phyloP scores from a whole-genome alignment of 2,113 vertebrate genomes.

The Paradoxurus hermaphroditus region DNA sequence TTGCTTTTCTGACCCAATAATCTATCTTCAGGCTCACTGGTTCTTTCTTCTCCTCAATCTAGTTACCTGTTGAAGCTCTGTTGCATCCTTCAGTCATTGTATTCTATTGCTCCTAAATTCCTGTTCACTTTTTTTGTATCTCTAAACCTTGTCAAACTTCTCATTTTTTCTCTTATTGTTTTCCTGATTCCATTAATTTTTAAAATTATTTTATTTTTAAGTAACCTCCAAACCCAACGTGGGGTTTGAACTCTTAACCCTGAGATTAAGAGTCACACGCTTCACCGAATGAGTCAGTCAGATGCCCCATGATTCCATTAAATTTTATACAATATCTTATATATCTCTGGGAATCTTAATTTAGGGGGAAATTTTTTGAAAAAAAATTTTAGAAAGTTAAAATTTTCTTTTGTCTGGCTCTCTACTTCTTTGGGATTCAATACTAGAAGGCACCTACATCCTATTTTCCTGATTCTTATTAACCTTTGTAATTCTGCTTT shows the following conservation, averaged over 20 bases:
- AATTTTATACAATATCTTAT: background rate
- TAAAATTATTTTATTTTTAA: no score
- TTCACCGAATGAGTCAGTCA: no score
- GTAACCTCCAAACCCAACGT: no score
- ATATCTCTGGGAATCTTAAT: background rate
- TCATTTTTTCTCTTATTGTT: background rate
- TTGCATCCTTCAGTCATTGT: background rate
- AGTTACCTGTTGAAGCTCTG: background rate
- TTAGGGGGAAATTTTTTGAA: background rate
- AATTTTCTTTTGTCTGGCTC: background rate
- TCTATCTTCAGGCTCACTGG: background rate
- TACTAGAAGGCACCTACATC: background rate
- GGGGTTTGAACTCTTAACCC: no score
- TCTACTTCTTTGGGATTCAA: background rate
- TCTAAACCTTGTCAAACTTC: background rate
- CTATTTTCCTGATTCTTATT: background rate
- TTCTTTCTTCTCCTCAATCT: background rate
- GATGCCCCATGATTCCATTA: background rate
- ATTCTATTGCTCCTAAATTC: background rate
- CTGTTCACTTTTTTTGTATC: background rate
- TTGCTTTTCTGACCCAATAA: background rate
- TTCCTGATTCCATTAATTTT: background rate
- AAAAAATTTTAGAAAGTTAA: background rate
- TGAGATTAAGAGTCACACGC: no score
- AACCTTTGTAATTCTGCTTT: background rate